phyloP scores from a whole-genome alignment of 2,797 vertebrate species.

The Phrynocephalus forsythii region DNA sequence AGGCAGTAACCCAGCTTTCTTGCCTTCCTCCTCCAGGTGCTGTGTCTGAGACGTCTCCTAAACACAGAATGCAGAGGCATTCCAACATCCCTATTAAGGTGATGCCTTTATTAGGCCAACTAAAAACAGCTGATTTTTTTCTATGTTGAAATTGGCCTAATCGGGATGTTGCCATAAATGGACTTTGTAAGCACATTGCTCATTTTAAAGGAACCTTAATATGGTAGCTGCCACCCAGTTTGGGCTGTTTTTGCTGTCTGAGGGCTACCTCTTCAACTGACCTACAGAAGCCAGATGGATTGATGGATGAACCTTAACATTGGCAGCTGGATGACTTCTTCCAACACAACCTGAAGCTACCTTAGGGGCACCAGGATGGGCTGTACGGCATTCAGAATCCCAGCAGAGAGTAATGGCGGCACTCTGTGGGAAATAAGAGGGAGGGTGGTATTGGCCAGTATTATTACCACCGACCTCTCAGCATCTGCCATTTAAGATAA shows the following conservation, averaged over 20 bases:
- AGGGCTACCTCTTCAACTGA: not conserved
- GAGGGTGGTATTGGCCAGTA: not conserved
- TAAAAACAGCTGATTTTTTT: too few relatives aligned
- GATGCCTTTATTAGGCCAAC: too few relatives aligned
- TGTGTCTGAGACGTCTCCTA: not conserved
- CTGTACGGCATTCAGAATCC: not conserved
- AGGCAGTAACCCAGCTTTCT: too few relatives aligned
- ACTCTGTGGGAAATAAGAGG: not conserved
- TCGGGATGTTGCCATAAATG: not conserved
- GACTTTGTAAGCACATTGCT: not conserved
- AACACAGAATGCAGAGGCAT: not conserved
- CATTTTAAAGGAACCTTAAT: not conserved
- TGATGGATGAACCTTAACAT: not conserved
- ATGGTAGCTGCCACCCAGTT: not conserved
- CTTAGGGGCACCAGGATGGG: not conserved
- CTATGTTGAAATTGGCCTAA: too few relatives aligned
- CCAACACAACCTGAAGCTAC: not conserved
- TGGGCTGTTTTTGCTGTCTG: not conserved
- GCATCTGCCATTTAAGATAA: not conserved
- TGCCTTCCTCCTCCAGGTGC: too few relatives aligned
- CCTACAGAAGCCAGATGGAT: not conserved
- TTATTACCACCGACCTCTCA: not conserved
- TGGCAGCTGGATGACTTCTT: not conserved
- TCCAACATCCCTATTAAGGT: not conserved
- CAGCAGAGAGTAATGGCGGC: not conserved